Evolutionary conservation across 1,140 invertebrate genomes (phyloP).

Genomic region (Nymphalis io): DNA sequence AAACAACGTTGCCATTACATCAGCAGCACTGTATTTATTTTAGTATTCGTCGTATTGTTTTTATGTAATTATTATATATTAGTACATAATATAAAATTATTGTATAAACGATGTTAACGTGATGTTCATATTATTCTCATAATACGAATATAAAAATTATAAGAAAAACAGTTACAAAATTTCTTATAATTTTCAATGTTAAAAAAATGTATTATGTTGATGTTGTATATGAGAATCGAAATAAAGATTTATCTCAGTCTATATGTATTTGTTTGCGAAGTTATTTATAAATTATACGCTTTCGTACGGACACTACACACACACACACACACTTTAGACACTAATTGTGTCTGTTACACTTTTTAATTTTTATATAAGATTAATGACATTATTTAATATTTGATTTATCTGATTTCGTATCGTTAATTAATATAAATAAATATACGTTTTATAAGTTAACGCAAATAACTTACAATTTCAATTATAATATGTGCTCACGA

Average conservation of each 20-base stretch:
- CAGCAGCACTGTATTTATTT: constrained; percentile 28
- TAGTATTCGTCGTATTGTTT: constrained; percentile 20
- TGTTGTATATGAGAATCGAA: no score
- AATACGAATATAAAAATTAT: no score
- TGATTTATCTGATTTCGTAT: neutral
- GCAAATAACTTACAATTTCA: neutral
- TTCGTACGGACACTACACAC: no score
- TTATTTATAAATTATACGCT: neutral
- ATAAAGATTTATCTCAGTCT: no score
- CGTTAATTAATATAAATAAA: neutral
- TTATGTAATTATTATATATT: constrained; percentile 5
- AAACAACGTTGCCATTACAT: constrained; percentile 30
- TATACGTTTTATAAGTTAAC: neutral
- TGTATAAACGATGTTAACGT: neutral
- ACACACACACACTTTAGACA: no score
- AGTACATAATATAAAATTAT: neutral
- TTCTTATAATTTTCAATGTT: no score
- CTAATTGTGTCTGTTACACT: neutral
- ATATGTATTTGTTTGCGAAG: no score
- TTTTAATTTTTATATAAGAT: constrained; percentile 5
- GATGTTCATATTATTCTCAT: no score
- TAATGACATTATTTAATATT: neutral
- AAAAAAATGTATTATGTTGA: no score
- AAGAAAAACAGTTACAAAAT: no score
- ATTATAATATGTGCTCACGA: neutral